These are phyloP conservation scores for Prinia subflava DNA, from an alignment of 2,113 vertebrate species.

Conservation along the genomic window DNA sequence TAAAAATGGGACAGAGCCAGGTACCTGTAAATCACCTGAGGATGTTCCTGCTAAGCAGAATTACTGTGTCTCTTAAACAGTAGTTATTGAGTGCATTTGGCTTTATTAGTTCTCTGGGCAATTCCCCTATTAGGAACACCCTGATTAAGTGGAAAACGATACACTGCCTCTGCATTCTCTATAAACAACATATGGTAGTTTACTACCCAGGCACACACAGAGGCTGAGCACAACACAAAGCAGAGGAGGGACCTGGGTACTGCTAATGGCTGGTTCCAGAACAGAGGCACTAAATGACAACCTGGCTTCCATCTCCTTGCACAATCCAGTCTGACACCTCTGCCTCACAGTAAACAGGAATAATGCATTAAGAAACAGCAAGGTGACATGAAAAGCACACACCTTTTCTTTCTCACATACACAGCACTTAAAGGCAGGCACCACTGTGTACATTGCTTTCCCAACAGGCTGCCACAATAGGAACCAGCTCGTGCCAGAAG, in stretches of 20 bases:
- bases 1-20: background rate
- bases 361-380: background rate
- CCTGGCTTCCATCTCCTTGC: background rate
- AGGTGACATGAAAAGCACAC: background rate
- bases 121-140: slow-evolving; percentile 43
- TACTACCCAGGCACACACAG: slow-evolving; percentile 1
- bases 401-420: background rate
- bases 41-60: slow-evolving; percentile 13
- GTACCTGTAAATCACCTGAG: slow-evolving; percentile 42
- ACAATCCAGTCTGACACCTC: slow-evolving; percentile 14
- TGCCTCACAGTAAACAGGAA: background rate
- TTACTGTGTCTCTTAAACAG: slow-evolving; percentile 41
- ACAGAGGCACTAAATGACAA: background rate
- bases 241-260: background rate
- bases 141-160: slow-evolving; percentile 57
- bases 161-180: slow-evolving; percentile 35
- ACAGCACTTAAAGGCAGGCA: background rate
- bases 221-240: slow-evolving; percentile 18
- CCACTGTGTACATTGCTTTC: background rate
- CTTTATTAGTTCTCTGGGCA: slow-evolving; percentile 57
- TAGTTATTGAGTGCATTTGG: slow-evolving; percentile 52
- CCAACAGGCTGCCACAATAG: background rate
- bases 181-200: slow-evolving; percentile 45
- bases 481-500: background rate
- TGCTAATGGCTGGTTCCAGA: background rate